Evolutionary conservation across 2,888 invertebrate genomes (phyloP), one percentile per base, ranked within the genome.

Genomic region (Ptychoptera albimana): DNA sequence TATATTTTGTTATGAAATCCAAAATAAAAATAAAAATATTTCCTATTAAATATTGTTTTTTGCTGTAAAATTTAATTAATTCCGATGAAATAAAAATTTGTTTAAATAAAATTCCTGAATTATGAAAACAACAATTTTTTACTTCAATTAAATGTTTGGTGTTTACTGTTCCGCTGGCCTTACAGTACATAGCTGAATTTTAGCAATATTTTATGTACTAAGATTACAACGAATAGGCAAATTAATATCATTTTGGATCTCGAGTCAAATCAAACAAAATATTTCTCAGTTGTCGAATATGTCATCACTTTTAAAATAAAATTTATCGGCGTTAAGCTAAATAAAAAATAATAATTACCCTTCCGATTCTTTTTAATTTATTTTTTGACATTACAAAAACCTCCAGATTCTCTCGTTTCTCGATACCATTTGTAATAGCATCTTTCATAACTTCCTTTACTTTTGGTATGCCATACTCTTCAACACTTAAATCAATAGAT

Each of bases 351-450:
- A 5, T 32, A 49, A 54, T 57, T 54, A 64, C 64, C 50, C 54
- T 56, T 23, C 56, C 56, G 2, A 58, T 11, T 16, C 54, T 47
- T 36, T 41, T 45, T 15, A 77, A 60, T 56, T 68, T 71, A 49
- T 67, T 75, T 23, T 74, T 67, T 45, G 53, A 46, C 2, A 56
- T 36, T 12, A 13, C 12, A 36, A 12, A 41, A 6, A 47, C 51
- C 2, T 59, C 59, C 4, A 60, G 15, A 2, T 52, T 53, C 11
- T 57, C 51, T 2, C 76, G 62, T 52, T 76, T 71, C 54, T 83
- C 82, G 53, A 81, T 73, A 1, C 77, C 80, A 41, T 71, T 70
- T 46, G 82, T 58, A 2, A 70, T 67, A 37, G 78, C 75, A 48
- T 75, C 79, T 52, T 74, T 61, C 63, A 83, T 48, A 48, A 57